Conservation (phyloP, 2,888 invertebrate species). For the Crioceris asparagi region DNA sequence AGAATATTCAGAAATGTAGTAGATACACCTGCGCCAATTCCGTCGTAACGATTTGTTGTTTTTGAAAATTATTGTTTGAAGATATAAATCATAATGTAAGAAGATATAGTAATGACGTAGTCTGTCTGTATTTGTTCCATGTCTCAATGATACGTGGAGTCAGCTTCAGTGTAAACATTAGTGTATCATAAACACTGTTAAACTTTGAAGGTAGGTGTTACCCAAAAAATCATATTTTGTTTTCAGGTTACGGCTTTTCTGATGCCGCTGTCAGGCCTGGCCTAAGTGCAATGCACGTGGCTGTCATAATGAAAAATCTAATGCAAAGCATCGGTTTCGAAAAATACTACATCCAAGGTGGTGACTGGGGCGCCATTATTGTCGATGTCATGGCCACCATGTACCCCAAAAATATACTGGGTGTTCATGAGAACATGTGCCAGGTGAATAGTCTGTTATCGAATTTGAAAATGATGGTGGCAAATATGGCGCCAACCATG, state of each 20-base stretch:
- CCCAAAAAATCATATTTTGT: too few species aligned
- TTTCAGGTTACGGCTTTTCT: conserved; percentile 27
- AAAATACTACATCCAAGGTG: conserved; percentile 59
- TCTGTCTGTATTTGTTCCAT: too few species aligned
- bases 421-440: conserved; percentile 48
- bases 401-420: conserved; percentile 49
- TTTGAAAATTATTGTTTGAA: too few species aligned
- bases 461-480: conserved; percentile 15
- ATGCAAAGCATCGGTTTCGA: conserved; percentile 59
- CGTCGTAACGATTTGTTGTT: too few species aligned
- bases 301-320: conserved; percentile 51
- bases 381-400: conserved; percentile 50
- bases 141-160: too few species aligned
- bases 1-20: too few species aligned
- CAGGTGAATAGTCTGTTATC: conserved; percentile 7
- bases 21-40: too few species aligned
- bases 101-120: too few species aligned
- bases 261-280: conserved; percentile 51
- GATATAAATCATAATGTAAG: too few species aligned
- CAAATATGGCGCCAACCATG: conserved; percentile 13
- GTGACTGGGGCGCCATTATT: conserved; percentile 72
- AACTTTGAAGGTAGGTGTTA: too few species aligned
- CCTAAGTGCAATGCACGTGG: conserved; percentile 45
- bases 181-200: too few species aligned
- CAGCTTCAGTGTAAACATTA: too few species aligned